Percentiles rank a stretch among this genome's conserved stretches.
These are phyloP conservation scores for Tridacna crocea DNA, from an alignment of 2,888 invertebrate genomes.

Conservation along the genomic window DNA sequence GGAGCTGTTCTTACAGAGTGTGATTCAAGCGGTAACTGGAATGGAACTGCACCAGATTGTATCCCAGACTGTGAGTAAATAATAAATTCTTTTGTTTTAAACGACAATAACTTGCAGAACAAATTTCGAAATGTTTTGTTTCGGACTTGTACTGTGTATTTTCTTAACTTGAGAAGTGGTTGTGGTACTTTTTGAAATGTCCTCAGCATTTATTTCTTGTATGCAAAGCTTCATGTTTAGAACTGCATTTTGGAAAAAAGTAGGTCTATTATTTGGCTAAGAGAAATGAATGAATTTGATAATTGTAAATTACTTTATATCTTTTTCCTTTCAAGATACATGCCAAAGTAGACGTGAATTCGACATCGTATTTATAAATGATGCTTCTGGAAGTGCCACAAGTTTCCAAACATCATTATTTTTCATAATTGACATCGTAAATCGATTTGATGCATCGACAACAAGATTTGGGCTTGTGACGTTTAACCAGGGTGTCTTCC, in stretches of 20 bases:
- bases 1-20: neutral
- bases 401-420: neutral
- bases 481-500: neutral
- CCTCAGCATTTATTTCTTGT: no score
- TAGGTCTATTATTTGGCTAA: no score
- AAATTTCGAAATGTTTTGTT: no score
- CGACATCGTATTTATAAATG: neutral
- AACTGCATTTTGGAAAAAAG: no score
- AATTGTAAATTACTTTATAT: no score
- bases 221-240: no score
- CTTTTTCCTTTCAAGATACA: neutral
- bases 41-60: conserved; percentile 7
- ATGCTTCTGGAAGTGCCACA: neutral
- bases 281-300: no score
- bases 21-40: neutral
- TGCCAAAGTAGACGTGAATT: neutral
- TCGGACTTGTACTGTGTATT: no score
- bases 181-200: no score
- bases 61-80: neutral
- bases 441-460: conserved; percentile 1
- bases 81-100: no score
- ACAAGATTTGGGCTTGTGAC: conserved; percentile 1
- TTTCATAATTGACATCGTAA: neutral
- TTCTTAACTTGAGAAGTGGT: no score
- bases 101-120: no score